Base-by-base conservation (phyloP, 2,888 invertebrate genomes). In the Melipona beecheii region DNA sequence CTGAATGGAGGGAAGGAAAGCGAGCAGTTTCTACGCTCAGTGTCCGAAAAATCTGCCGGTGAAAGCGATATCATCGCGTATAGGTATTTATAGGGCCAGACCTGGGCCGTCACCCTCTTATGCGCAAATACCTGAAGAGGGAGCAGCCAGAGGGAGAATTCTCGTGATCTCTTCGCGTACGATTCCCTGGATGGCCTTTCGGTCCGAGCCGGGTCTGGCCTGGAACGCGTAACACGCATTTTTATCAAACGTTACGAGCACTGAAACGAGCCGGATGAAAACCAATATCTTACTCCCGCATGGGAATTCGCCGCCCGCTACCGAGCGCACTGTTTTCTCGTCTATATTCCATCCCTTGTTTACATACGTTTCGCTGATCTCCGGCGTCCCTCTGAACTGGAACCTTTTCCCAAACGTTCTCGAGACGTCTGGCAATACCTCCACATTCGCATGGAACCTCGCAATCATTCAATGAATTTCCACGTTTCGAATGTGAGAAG, bases 211-310 rank as follows among this genome's bases (percentile, higher is more conserved):
- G 92, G 92, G 91, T 92, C 91, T 90, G 86, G 87, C 77, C 87
- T 90, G 92, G 92, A 93, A 91, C 93, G 94, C 94, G 93, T 93
- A 93, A 94, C 94, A 93, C 94, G 94, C 94, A 94, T 94, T 94
- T 94, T 94, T 94, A 94, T 94, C 94, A 94, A 94, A 94, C 93
- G 94, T 94, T 94, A 94, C 93, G 94, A 94, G 92, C 93, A 89
- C 89, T 91, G 92, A 92, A 94, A 94, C 93, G 93, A 93, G 92
- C 92, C 91, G 93, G 93, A 94, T 94, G 94, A 94, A 94, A 94
- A 94, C 93, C 94, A 94, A 94, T 94, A 94, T 93, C 93, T 94
- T 92, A 93, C 91, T 87, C 87, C 89, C 94, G 86, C 93, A 88
- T 89, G 93, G 93, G 94, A 93, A 92, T 94, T 92, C 91, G 82